Evolutionary conservation across 2,797 vertebrate species (phyloP).

Genomic region (Apodemus agrarius): DNA sequence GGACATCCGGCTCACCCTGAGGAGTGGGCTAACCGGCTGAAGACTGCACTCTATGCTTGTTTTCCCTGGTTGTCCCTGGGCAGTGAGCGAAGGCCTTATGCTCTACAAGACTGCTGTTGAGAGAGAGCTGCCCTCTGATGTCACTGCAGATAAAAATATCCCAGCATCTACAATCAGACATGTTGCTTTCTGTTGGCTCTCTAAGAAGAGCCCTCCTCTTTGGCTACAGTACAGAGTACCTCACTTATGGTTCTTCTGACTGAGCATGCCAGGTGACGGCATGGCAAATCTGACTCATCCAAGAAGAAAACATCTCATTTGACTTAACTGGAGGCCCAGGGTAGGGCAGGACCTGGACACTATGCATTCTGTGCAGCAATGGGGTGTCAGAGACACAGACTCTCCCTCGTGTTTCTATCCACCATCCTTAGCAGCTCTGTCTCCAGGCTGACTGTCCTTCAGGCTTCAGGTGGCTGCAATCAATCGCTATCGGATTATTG

Average conservation of each 20-base stretch:
- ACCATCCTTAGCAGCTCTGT: neutral
- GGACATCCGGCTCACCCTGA: neutral
- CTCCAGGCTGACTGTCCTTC: neutral
- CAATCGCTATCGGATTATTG: neutral
- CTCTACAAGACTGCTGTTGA: neutral
- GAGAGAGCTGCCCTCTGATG: neutral
- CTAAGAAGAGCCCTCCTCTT: neutral
- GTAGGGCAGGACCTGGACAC: neutral
- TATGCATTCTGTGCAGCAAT: neutral
- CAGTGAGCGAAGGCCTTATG: neutral
- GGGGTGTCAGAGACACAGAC: neutral
- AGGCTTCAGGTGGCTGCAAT: neutral
- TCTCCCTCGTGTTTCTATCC: neutral
- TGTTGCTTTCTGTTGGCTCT: neutral
- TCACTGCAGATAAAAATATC: neutral
- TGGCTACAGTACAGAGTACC: neutral
- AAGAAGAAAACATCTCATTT: neutral
- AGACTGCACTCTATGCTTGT: neutral
- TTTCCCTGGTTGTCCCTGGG: neutral
- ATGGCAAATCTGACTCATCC: neutral
- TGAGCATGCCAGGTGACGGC: neutral
- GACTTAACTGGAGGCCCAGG: neutral
- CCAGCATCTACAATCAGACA: neutral
- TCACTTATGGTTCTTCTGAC: neutral
- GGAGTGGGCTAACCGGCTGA: neutral